Evolutionary conservation across 2,797 vertebrate genomes (phyloP), one percentile per base, ranked within the genome.

Genomic region (Notolepis coatsorum): DNA sequence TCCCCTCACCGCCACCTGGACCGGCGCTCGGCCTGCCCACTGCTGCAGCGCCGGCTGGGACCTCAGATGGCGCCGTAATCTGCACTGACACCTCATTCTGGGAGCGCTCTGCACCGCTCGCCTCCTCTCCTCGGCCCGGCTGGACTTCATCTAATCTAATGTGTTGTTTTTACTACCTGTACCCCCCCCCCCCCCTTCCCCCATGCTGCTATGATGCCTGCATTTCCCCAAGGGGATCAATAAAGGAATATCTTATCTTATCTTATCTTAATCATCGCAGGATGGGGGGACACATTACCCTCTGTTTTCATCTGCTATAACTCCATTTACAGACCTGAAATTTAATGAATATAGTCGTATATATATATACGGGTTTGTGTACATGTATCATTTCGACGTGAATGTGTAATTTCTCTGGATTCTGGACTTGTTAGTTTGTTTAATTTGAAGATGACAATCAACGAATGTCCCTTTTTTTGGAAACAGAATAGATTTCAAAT

Each of bases 51-150:
- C 86, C 85, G 88, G 82, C n/a, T n/a, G n/a, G 88, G 82, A 88
- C 86, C 91, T 90, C 79, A 61, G 92, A 86, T 88, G 90, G 75
- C 67, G 78, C 89, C 86, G 87, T 97, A 94, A 96, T 97, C 94
- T 93, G 91, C 93, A 91, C 87, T 96, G 96, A 97, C 95, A 96
- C 92, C 92, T 95, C 91, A 96, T 95, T 92, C 94, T 93, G 85
- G 90, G 92, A 94, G 94, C 92, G 91, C 93, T 85, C 85, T 81
- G 87, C 90, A 89, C 89, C 90, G 90, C 88, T 87, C 90, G 87
- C 90, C 84, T 88, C 77, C 56, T 90, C 84, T 88, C 77, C 56
- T 72, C 78, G 48, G 24, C 56, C 71, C 46, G 20, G 39, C 54
- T 35, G 65, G 77, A 89, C 70, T 86, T 77, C 72, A 76, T 72